A percentile compares a stretch with the other conserved stretches of the same genome.
These are phyloP conservation scores for Brachypteracias leptosomus DNA, from an alignment of 2,113 vertebrate genomes.

Conservation along the genomic window DNA sequence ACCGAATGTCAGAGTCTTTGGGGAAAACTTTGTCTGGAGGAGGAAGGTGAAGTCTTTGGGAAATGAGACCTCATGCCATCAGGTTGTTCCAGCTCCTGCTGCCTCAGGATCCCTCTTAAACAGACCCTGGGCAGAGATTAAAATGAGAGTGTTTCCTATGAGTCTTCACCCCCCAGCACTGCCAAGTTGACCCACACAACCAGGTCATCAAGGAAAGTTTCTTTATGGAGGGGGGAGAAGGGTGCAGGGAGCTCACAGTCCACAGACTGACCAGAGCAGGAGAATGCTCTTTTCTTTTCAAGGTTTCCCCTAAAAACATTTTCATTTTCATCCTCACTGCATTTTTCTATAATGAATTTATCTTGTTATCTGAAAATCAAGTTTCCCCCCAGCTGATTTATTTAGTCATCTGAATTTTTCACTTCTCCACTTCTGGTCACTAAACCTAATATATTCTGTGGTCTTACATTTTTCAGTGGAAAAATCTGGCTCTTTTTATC, in stretches of 20 bases:
- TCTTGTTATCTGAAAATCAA: not conserved
- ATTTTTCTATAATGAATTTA: not conserved
- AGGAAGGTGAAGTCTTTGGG: not conserved
- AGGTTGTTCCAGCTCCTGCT: not conserved
- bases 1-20: not conserved
- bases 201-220: not conserved
- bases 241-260: not conserved
- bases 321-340: not conserved
- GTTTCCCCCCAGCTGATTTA: not conserved
- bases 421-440: not conserved
- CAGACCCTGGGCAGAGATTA: not conserved
- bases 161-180: not conserved
- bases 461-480: not conserved
- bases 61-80: not conserved
- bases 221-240: not conserved
- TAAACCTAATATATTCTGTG: not conserved
- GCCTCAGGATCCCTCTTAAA: not conserved
- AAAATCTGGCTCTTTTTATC: not conserved
- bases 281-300: not conserved
- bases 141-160: rapidly evolving
- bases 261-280: not conserved
- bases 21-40: not conserved
- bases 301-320: not conserved
- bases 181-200: not conserved
- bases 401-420: not conserved